These are phyloP conservation scores for Monomorium pharaonis DNA, from an alignment of 1,140 invertebrate genomes.

Conservation along the genomic window DNA sequence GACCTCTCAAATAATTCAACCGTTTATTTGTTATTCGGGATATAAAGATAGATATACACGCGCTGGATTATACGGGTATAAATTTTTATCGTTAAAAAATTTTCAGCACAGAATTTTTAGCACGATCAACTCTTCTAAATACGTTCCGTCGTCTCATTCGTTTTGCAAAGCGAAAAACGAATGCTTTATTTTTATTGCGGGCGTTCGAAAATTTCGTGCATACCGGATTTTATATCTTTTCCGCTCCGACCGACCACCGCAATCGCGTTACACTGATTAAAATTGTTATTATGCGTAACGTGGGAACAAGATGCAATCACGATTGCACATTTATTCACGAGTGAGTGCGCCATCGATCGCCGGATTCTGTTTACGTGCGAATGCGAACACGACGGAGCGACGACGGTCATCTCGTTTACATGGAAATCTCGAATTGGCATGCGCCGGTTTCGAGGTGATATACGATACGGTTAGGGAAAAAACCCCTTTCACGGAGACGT, in stretches of 20 bases:
- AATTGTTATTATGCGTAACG: slow-evolving; percentile 39
- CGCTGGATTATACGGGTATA: background rate
- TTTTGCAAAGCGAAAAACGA: background rate
- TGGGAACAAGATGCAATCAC: slow-evolving; percentile 38
- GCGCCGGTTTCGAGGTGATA: slow-evolving; percentile 30
- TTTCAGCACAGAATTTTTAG: background rate
- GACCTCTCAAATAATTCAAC: background rate
- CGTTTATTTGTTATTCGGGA: background rate
- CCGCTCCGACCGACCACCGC: background rate
- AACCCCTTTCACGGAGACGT: slow-evolving; percentile 9
- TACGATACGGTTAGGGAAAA: slow-evolving; percentile 30
- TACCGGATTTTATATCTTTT: background rate
- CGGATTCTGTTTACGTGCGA: slow-evolving; percentile 43
- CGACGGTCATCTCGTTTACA: slow-evolving; percentile 50
- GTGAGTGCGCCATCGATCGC: slow-evolving; percentile 32
- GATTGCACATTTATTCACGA: slow-evolving; percentile 34
- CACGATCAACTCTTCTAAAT: slow-evolving; percentile 16
- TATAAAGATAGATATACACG: background rate
- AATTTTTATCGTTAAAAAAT: background rate
- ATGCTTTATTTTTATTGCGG: background rate
- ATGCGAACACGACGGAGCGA: background rate
- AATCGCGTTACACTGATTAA: slow-evolving; percentile 20
- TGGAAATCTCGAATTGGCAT: slow-evolving; percentile 55
- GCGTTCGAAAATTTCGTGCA: slow-evolving; percentile 1
- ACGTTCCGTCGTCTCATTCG: background rate